Evolutionary conservation across 2,797 vertebrate genomes (phyloP), one percentile per base, ranked within the genome.

Genomic region (Alosa sapidissima): DNA sequence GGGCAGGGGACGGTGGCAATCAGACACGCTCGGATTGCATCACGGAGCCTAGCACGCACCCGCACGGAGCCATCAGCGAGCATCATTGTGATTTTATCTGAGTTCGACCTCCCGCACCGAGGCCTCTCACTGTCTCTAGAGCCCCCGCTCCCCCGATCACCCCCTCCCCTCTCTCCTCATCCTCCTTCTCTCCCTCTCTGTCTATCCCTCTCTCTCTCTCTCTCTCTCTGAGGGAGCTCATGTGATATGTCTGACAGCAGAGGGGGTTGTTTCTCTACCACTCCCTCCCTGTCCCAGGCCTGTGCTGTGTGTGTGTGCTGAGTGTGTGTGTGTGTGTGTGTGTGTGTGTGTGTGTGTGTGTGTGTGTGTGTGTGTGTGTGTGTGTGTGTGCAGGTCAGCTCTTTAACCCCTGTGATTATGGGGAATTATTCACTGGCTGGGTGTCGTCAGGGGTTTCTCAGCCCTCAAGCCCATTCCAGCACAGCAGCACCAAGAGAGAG

Each of bases 1-100:
- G 33, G 65, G 65, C 28, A 14, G 72, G 72, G 19, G 16, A 84
- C 55, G 78, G 49, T 84, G 45, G 86, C 88, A 89, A 91, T 92
- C 91, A 85, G 88, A 89, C 88, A 90, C 62, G 83, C 85, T 48
- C 82, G 16, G 91, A 92, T 93, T 91, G 89, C 92, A 93, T 92
- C 91, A 87, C 87, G 72, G 72, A 78, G 41, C 72, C 72, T 47
- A 78, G 36, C 16, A 87, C 81, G 83, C 85, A 84, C 14, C 41
- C 36, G 83, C 90, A 90, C 60, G 1, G 45, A 78, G 85, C 84
- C 87, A 83, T 85, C 87, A 91, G 85, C 91, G 91, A 89, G 94
- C 92, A 93, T 92, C 89, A 88, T 89, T 92, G 92, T 89, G 93
- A 94, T 94, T 91, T 93, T 93, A 94, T 94, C 93, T 81, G 48